Base-by-base conservation (phyloP, 2,888 invertebrate genomes). In the Platerodrilus igneus region DNA sequence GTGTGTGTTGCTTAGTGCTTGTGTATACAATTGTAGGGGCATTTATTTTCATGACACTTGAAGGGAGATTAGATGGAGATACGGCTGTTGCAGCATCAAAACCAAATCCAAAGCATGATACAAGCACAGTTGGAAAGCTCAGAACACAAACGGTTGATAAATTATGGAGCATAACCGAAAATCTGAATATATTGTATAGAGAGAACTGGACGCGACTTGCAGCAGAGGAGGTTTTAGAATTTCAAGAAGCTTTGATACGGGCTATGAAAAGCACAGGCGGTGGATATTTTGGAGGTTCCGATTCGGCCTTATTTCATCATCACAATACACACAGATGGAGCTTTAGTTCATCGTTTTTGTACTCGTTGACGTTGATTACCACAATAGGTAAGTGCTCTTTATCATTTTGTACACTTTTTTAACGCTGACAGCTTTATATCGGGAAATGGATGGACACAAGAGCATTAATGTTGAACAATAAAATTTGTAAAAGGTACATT, bases 11-110 rank as follows among this genome's bases (percentile, higher is more conserved):
- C 51, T 77, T 95, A 37, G 92, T 95, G 10, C 77, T 95, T 27
- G 83, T 84, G 8, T 96, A 96, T 72, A 91, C 93, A 48, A 78
- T 94, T 31, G 77, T 93, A 56, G 95, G 95, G 8, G 94, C 91
- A 14, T 85, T 93, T 60, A 80, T 92, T 41, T 96, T 95, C 69
- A 84, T 87, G 67, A 83, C 86, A 8, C 71, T 90, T 37, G 89
- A 90, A 66, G 87, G 86, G 35, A 63, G 65, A 5, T 43, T 63
- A n/a, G 58, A 61, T 28, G 60, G 63, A 21, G 79, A 78, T 54
- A 78, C 78, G 2, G 76, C 79, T 4, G 79, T 79, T 26, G 80
- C 81, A 4, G 79, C 79, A 4, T 78, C 80, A 2, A 77, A 78
- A 58, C 74, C 77, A 23, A 76, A 76, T 56, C 76, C 78, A 4